phyloP scores from a whole-genome alignment of 2,113 vertebrate genomes.

The Speoplatyrhinus poulsoni region DNA sequence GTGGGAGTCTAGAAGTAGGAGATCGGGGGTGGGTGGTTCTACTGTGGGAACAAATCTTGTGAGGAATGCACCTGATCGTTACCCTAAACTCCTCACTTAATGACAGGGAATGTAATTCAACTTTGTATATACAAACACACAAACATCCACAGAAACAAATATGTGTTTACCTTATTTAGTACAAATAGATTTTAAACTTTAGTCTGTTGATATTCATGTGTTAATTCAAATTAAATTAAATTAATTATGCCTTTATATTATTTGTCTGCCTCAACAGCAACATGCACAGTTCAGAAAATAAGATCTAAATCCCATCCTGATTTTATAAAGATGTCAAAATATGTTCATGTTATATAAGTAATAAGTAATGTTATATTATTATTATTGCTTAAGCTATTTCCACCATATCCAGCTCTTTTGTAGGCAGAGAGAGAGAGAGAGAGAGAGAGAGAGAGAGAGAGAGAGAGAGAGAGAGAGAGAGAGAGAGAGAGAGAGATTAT shows the following conservation, averaged over 20 bases:
- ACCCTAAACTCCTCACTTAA: conserved; percentile 22
- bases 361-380: too few relatives aligned
- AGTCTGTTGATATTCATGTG: too few relatives aligned
- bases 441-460: conserved; percentile 21
- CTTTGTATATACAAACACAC: neutral
- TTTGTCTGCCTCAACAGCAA: too few relatives aligned
- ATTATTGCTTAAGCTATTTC: conserved; percentile 24
- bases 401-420: conserved; percentile 38
- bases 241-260: too few relatives aligned
- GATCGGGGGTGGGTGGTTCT: neutral
- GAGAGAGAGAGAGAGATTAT: conserved; percentile 25
- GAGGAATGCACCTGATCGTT: conserved; percentile 42
- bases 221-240: too few relatives aligned
- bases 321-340: too few relatives aligned
- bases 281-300: too few relatives aligned
- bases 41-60: conserved; percentile 51
- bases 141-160: neutral
- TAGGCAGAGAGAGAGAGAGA: conserved; percentile 27
- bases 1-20: neutral
- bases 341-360: too few relatives aligned
- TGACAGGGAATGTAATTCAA: conserved; percentile 2
- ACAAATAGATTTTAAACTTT: too few relatives aligned
- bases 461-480: conserved; percentile 19
- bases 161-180: neutral
- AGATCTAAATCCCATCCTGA: too few relatives aligned